These are phyloP conservation scores for Mus pahari DNA, from an alignment of 2,113 vertebrate genomes.

Conservation along the genomic window DNA sequence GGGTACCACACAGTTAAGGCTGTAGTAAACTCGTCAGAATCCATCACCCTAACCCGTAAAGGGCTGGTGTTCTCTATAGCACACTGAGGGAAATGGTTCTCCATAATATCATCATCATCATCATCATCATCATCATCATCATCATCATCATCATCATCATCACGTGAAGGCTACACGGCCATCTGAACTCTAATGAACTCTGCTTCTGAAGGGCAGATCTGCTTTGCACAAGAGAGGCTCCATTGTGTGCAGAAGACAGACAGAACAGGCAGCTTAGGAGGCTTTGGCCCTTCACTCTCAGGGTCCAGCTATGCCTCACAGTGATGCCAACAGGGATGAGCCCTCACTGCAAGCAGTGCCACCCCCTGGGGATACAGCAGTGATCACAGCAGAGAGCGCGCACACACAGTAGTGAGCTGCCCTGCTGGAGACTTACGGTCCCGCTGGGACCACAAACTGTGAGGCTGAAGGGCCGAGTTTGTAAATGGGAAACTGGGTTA, in stretches of 20 bases:
- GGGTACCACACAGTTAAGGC: background rate
- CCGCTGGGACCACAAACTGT: background rate
- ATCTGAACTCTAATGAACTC: background rate
- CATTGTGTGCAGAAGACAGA: background rate
- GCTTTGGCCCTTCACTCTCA: accelerated
- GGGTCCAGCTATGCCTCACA: accelerated
- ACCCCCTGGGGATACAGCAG: background rate
- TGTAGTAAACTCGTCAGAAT: background rate
- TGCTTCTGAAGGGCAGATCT: background rate
- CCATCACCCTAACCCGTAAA: background rate
- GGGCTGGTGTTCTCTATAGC: background rate
- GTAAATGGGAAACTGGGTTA: background rate
- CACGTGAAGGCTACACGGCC: background rate
- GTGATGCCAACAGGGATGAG: accelerated
- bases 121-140: no score
- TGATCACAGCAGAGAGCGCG: accelerated
- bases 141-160: no score
- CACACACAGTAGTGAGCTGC: background rate
- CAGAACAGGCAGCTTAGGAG: no score
- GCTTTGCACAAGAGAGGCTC: background rate
- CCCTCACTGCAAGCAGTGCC: accelerated
- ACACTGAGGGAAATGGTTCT: background rate
- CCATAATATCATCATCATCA: no score
- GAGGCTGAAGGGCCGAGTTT: background rate
- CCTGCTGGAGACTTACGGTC: accelerated